Evolutionary conservation across 2,888 invertebrate species (phyloP).

Genomic region (Rhabditoides inermis): DNA sequence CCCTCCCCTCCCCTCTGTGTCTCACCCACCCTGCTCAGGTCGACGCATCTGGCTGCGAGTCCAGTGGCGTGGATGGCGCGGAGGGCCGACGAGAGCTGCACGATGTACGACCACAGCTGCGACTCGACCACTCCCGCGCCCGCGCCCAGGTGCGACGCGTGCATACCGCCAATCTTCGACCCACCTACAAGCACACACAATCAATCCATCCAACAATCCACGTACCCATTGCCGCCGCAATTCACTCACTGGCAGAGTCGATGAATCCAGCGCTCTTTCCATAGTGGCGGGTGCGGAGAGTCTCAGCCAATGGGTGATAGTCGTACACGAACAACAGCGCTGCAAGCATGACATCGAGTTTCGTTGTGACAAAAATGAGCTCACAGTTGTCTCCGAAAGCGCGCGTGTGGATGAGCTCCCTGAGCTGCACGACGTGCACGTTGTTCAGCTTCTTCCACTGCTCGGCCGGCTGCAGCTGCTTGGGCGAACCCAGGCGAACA

Average conservation of each 20-base stretch:
- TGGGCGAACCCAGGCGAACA: conserved; percentile 72
- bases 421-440: conserved; percentile 82
- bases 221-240: not conserved
- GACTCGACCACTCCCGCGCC: conserved; percentile 68
- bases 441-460: conserved; percentile 85
- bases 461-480: conserved; percentile 76
- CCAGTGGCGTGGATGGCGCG: conserved; percentile 77
- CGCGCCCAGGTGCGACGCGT: too few relatives aligned
- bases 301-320: conserved; percentile 82
- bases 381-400: conserved; percentile 90
- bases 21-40: conserved; percentile 86
- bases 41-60: conserved; percentile 73
- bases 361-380: too few relatives aligned
- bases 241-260: conserved; percentile 8
- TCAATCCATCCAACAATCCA: not conserved
- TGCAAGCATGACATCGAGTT: too few relatives aligned
- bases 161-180: conserved; percentile 7
- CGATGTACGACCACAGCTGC: conserved; percentile 86
- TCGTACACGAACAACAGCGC: conserved; percentile 93
- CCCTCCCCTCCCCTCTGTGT: too few relatives aligned
- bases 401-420: conserved; percentile 87
- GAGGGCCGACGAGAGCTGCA: conserved; percentile 86
- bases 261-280: conserved; percentile 26
- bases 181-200: conserved; percentile 6
- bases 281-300: conserved; percentile 77